phyloP scores from a whole-genome alignment of 1,140 invertebrate species.

The Drosophila pruinosa region DNA sequence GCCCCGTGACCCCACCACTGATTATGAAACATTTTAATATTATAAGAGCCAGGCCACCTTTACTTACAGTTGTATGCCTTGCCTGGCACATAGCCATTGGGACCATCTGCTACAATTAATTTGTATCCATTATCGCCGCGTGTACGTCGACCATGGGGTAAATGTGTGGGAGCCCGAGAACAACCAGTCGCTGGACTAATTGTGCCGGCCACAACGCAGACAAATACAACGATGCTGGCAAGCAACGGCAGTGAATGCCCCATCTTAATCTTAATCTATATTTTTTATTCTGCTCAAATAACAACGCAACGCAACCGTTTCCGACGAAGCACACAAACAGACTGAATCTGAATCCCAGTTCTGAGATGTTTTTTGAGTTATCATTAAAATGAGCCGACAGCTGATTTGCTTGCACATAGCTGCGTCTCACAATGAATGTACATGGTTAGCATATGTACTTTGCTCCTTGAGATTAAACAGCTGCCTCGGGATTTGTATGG shows the following conservation, averaged over 20 bases:
- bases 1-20: conserved; percentile 31
- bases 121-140: conserved; percentile 92
- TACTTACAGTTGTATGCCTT: conserved; percentile 90
- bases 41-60: not conserved
- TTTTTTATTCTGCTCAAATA: conserved; percentile 24
- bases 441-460: conserved; percentile 23
- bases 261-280: conserved; percentile 47
- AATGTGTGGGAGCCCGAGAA: conserved; percentile 73
- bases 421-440: conserved; percentile 5
- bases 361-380: conserved; percentile 26
- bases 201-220: conserved; percentile 51
- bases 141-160: conserved; percentile 79
- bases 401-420: conserved; percentile 9
- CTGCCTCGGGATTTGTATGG: not conserved
- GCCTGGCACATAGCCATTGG: conserved; percentile 90
- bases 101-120: conserved; percentile 89
- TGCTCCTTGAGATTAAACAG: conserved; percentile 18
- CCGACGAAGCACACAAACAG: conserved; percentile 40
- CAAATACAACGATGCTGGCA: conserved; percentile 39
- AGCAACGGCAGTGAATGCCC: conserved; percentile 55
- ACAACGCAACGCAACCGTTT: conserved; percentile 30
- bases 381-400: conserved; percentile 23
- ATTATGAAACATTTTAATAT: conserved; percentile 49
- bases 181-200: conserved; percentile 67
- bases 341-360: conserved; percentile 53